Conservation (phyloP, 92 coral and sea anemone genomes). For the Metridium senile region DNA sequence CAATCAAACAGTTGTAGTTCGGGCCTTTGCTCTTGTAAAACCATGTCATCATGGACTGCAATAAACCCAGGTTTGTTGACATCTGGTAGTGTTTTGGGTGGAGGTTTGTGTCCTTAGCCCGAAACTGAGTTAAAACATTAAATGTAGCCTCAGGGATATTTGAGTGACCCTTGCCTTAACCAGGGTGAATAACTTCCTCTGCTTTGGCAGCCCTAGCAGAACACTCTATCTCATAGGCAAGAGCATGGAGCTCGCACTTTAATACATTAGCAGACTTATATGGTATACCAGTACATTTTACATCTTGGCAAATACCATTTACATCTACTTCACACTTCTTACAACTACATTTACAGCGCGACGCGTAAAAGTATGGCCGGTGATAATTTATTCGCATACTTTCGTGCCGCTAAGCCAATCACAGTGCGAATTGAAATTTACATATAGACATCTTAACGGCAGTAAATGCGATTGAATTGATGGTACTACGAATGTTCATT, state of each 20-base stretch:
- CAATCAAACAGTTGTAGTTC: conserved; percentile 16
- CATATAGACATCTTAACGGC: no score
- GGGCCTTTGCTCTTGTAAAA: conserved; percentile 1
- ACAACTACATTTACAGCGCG: background rate
- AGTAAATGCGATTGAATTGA: no score
- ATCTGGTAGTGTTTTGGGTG: conserved; percentile 4
- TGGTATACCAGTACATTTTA: conserved; percentile 37
- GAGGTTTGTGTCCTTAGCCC: background rate
- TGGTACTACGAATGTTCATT: no score
- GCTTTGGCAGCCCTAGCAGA: conserved; percentile 37
- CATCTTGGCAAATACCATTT: background rate
- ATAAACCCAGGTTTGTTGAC: conserved; percentile 47
- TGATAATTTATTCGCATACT: no score
- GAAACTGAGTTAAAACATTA: background rate
- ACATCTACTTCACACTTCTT: background rate
- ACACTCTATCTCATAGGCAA: conserved; percentile 61
- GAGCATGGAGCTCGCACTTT: no score
- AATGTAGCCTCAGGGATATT: conserved; percentile 24
- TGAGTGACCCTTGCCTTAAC: no score
- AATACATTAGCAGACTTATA: conserved; percentile 37
- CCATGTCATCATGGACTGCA: conserved; percentile 16
- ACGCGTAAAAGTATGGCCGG: no score
- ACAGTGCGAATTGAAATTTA: no score
- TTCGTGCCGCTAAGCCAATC: no score
- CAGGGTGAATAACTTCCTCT: conserved; percentile 7